phyloP scores from a whole-genome alignment of 2,113 vertebrate species.

The Pseudopipra pipra region DNA sequence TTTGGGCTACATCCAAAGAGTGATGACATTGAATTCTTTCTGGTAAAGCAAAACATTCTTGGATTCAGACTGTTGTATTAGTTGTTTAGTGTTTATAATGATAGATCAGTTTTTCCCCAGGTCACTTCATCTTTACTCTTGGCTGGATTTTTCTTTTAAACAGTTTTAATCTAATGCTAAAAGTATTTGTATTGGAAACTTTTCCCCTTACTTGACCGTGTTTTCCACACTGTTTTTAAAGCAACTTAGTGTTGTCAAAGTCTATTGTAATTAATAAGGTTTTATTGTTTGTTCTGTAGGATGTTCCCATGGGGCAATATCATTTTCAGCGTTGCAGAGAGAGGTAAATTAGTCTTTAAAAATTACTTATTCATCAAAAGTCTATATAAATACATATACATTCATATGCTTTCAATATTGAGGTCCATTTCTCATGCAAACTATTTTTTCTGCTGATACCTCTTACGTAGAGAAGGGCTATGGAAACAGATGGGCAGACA shows the following conservation, averaged over 20 bases:
- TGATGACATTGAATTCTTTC: background rate
- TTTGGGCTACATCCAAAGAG: background rate
- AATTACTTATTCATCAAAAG: background rate
- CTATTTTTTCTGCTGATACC: background rate
- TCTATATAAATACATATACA: background rate
- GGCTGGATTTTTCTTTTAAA: background rate
- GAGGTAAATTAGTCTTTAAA: conserved; percentile 77
- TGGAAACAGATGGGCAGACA: background rate
- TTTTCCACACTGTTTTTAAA: background rate
- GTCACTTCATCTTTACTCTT: background rate
- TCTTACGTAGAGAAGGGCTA: background rate
- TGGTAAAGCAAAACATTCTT: background rate
- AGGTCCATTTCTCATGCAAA: background rate
- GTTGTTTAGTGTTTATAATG: background rate
- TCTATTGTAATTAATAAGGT: background rate
- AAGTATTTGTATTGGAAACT: background rate
- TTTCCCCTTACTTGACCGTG: background rate
- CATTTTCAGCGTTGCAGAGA: conserved; percentile 93
- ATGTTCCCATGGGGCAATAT: conserved; percentile 94
- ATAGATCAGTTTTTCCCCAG: background rate
- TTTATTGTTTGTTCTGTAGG: conserved; percentile 69
- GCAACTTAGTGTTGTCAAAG: background rate
- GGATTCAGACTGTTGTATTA: background rate
- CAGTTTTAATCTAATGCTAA: background rate
- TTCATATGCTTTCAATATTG: background rate